Conservation (phyloP, 2,113 vertebrate genomes). For the Ictalurus furcatus region DNA sequence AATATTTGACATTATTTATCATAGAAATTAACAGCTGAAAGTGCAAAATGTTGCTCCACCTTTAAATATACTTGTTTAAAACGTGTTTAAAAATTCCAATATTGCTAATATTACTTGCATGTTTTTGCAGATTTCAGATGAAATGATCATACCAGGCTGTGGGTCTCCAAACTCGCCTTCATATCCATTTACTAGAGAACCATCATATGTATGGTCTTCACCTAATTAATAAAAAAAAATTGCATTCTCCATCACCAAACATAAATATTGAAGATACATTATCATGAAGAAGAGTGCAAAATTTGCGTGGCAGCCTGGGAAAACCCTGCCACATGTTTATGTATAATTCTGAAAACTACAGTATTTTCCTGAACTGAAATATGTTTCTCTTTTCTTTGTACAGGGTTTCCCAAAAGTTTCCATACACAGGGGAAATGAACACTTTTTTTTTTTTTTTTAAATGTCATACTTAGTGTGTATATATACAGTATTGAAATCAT, state of each 20-base stretch:
- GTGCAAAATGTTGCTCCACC: not conserved
- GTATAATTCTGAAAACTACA: not conserved
- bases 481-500: no score
- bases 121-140: not conserved
- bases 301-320: not conserved
- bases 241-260: not conserved
- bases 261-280: not conserved
- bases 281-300: not conserved
- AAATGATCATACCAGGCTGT: conserved; percentile 60
- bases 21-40: not conserved
- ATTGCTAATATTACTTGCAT: not conserved
- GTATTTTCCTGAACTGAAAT: not conserved
- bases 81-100: not conserved
- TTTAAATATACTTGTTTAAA: not conserved
- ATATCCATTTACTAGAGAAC: conserved; percentile 62
- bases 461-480: no score
- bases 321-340: not conserved
- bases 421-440: no score
- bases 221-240: conserved; percentile 57
- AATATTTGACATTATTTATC: not conserved
- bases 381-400: not conserved
- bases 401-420: not conserved
- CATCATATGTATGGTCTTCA: conserved; percentile 68
- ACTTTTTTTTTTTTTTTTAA: no score
- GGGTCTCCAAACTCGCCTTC: conserved; percentile 55